phyloP scores from a whole-genome alignment of 1,140 invertebrate genomes.

The Samia ricini region DNA sequence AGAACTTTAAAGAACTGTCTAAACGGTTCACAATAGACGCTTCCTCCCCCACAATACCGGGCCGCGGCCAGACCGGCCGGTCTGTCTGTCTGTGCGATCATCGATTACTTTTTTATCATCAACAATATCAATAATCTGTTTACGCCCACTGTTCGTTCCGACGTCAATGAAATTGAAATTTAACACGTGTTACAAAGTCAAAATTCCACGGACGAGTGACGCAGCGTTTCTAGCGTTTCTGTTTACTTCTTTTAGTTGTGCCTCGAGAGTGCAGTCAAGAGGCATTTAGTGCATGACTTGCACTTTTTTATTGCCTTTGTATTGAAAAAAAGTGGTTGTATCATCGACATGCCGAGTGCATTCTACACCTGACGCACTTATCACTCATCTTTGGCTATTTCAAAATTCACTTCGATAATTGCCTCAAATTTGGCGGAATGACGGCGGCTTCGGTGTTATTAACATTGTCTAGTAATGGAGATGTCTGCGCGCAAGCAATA shows the following conservation, averaged over 20 bases:
- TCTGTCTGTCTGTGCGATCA: slow-evolving; percentile 64
- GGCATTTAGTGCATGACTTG: slow-evolving; percentile 73
- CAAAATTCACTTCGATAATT: slow-evolving; percentile 52
- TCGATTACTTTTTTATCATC: slow-evolving; percentile 73
- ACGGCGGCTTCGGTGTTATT: slow-evolving; percentile 32
- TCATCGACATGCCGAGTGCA: slow-evolving; percentile 41
- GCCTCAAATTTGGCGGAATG: slow-evolving; percentile 50
- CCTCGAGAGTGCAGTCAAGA: slow-evolving; percentile 42
- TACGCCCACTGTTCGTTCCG: slow-evolving; percentile 75
- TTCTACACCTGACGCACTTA: slow-evolving; percentile 51
- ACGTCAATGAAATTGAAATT: slow-evolving; percentile 73
- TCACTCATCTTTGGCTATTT: slow-evolving; percentile 36
- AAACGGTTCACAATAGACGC: slow-evolving; percentile 59
- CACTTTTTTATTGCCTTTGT: slow-evolving; percentile 71
- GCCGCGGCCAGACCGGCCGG: no score
- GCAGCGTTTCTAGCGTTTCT: slow-evolving; percentile 65
- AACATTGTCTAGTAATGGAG: slow-evolving; percentile 43
- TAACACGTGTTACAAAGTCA: slow-evolving; percentile 74
- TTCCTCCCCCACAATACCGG: slow-evolving; percentile 53
- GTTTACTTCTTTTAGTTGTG: slow-evolving; percentile 70
- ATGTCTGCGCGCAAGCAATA: slow-evolving; percentile 30
- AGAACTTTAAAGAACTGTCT: slow-evolving; percentile 45
- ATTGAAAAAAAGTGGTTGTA: slow-evolving; percentile 65
- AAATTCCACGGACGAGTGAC: slow-evolving; percentile 71
- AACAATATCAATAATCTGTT: slow-evolving; percentile 74